Evolutionary conservation across 2,797 vertebrate species (phyloP).

Genomic region (Acanthopagrus latus): DNA sequence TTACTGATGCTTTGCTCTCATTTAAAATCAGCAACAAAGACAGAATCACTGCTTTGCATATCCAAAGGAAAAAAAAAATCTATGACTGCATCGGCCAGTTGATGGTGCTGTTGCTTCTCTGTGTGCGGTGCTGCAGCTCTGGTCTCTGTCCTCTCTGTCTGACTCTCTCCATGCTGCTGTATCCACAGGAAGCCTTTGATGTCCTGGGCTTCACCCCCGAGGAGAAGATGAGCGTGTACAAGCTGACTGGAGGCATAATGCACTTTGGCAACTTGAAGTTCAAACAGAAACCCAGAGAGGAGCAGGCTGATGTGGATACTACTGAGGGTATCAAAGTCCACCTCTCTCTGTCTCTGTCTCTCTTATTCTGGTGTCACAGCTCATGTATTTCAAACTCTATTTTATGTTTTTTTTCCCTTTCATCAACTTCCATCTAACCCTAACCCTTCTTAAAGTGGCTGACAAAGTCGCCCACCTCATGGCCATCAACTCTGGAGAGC

Average conservation of each 20-base stretch:
- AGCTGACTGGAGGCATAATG: slow-evolving; percentile 77
- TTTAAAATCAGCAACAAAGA: not conserved
- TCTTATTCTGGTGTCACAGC: not conserved
- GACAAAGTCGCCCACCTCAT: slow-evolving; percentile 84
- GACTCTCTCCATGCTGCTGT: not conserved
- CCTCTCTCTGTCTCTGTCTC: not conserved
- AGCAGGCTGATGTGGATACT: slow-evolving; percentile 84
- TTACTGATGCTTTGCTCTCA: not conserved
- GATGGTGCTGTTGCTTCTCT: slow-evolving; percentile 42
- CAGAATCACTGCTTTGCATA: not conserved
- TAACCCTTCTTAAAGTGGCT: slow-evolving; percentile 65
- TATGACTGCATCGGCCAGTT: slow-evolving; percentile 6
- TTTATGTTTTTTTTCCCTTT: not conserved
- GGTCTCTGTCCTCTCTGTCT: slow-evolving; percentile 1
- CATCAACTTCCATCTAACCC: not conserved
- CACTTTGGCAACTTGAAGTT: slow-evolving; percentile 84
- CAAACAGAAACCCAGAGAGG: slow-evolving; percentile 85
- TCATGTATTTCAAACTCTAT: slow-evolving; percentile 2
- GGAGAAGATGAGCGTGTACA: slow-evolving; percentile 79
- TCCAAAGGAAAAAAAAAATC: not conserved
- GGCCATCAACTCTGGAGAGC: slow-evolving; percentile 76
- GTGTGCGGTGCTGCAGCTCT: not conserved
- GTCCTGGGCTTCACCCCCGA: slow-evolving; percentile 81
- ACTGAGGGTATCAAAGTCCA: slow-evolving; percentile 62
- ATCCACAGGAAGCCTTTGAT: slow-evolving; percentile 78